Conservation (phyloP, 2,797 vertebrate genomes). For the Amblyopsis hoosieri region DNA sequence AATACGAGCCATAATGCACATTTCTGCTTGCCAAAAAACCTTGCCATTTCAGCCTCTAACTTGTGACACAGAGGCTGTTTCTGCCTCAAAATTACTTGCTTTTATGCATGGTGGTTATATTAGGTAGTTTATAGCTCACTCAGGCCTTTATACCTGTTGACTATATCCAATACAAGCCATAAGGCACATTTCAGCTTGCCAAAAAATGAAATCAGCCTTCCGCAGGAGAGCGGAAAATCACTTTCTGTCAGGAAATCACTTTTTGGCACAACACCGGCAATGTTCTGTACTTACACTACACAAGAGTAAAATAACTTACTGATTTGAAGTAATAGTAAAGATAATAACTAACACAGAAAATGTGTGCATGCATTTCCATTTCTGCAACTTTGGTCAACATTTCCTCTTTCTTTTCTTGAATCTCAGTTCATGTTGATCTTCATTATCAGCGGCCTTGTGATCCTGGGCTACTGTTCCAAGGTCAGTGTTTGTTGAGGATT, state of each 20-base stretch:
- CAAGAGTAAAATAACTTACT: conserved; percentile 1
- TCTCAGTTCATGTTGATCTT: conserved; percentile 91
- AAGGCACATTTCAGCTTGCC: too few relatives aligned
- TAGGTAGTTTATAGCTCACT: too few relatives aligned
- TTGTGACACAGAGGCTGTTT: too few relatives aligned
- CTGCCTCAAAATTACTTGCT: too few relatives aligned
- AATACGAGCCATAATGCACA: too few relatives aligned
- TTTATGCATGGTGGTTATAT: too few relatives aligned
- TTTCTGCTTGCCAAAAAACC: too few relatives aligned
- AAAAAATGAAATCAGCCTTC: too few relatives aligned
- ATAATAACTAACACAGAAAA: background rate
- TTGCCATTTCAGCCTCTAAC: too few relatives aligned
- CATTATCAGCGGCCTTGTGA: conserved; percentile 93
- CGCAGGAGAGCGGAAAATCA: too few relatives aligned
- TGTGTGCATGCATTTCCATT: background rate
- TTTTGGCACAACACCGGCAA: background rate
- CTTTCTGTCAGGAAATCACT: too few relatives aligned
- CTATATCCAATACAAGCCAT: too few relatives aligned
- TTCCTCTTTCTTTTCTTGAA: conserved; percentile 26
- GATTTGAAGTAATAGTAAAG: background rate
- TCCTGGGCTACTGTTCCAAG: conserved; percentile 94
- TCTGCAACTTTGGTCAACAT: background rate
- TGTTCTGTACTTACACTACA: background rate
- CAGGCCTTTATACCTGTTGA: background rate
- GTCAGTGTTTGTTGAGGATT: conserved; percentile 49